Evolutionary conservation across 2,888 invertebrate genomes (phyloP), one percentile per base, ranked within the genome.

Genomic region (Drosophila birchii): DNA sequence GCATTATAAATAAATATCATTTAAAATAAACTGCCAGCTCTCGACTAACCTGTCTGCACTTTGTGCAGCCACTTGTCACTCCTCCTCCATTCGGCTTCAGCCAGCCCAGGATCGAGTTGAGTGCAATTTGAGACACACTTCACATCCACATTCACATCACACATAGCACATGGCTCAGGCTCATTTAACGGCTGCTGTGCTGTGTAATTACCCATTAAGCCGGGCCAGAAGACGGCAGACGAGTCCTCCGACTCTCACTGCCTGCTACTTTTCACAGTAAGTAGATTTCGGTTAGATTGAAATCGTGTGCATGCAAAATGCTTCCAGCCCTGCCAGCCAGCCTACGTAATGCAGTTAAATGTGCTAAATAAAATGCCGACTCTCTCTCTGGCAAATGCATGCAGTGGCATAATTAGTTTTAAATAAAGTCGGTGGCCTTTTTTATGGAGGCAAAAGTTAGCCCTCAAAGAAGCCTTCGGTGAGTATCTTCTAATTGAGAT

Each of bases 131-230:
- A 76, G 45, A 26, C 44, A 39, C 59, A 59, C 51, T 53, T 47
- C 26, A 36, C 12, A 57, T 36, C 53, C 23, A 32, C 32, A n/a
- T n/a, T n/a, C n/a, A n/a, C n/a, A n/a, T n/a, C n/a, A n/a, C n/a
- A n/a, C n/a, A n/a, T n/a, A n/a, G 47, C 64, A 64, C 51, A 58
- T 39, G 43, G 49, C 32, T 32, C 54, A 26, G 74, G 51, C 68
- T 45, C 72, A 88, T 85, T 88, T 78, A 85, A 86, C 75, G 78
- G 73, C 74, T 75, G 80, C 79, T 83, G 67, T 84, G 78, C 78
- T 80, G 87, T 80, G 85, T 85, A 85, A 86, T 86, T 89, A 89
- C 85, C 85, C 85, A 86, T 86, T 89, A 89, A 87, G 80, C 71
- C 66, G 71, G 69, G 70, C 72, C 76, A 71, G 67, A 78, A 79